Evolutionary conservation across 2,888 invertebrate species (phyloP), one percentile per base, ranked within the genome.

Genomic region (Euplagia quadripunctaria): DNA sequence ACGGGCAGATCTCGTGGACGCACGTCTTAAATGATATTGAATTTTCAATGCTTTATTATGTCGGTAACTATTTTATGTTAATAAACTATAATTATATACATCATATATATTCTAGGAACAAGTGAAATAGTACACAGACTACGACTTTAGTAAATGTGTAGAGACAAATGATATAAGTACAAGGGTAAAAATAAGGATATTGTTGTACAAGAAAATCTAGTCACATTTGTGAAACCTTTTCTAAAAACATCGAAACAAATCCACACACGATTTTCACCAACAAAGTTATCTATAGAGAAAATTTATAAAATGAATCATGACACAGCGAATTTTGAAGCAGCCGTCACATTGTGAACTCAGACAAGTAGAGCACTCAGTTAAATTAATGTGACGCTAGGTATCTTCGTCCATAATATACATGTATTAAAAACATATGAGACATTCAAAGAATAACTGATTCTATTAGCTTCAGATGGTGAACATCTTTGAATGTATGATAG

Each of bases 341-440:
- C 76, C 74, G 79, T 85, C 82, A 83, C 76, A 79, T 66, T 79
- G 79, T 79, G 76, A 70, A 77, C 76, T 78, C 80, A 82, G 82
- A 82, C 86, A 79, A 82, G 77, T 81, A 80, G 72, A 87, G 87
- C 88, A 90, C 89, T 89, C 86, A 84, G 84, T 86, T 83, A 87
- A 88, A 90, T 90, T 89, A 90, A 90, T 87, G 83, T 85, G 82
- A 75, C 80, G 79, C 80, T 83, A 85, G 77, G 66, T 85, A 84
- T 85, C 81, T 85, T 82, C 79, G 78, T 84, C 78, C 77, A 82
- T 86, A 84, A 82, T 82, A 86, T 70, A 82, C 74, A 76, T 81
- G 75, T 85, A 80, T 83, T 82, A 83, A 83, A 85, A 84, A 82
- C 85, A 84, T 83, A 80, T 82, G 85, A 83, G 78, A 65, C 55